Evolutionary conservation across 2,797 vertebrate genomes (phyloP).

Genomic region (Protosalanx chinensis): DNA sequence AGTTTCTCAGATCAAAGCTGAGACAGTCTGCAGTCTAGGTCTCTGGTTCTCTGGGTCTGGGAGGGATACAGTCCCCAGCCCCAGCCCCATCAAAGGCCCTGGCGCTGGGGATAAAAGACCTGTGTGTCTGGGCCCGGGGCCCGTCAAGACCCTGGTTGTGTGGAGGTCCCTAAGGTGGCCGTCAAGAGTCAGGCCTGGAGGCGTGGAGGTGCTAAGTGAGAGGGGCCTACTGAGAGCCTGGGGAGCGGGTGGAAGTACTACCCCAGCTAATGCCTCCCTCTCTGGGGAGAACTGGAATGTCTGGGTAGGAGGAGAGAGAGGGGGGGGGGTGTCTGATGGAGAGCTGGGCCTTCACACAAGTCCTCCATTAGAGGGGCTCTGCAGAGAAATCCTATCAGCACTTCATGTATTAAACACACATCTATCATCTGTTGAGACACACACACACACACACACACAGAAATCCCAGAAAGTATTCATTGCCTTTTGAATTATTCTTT

Average conservation of each 20-base stretch:
- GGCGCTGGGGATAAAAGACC: conserved; percentile 56
- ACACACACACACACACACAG: conserved; percentile 22
- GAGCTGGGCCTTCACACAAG: conserved; percentile 47
- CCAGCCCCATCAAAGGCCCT: conserved; percentile 62
- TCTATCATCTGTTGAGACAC: conserved; percentile 52
- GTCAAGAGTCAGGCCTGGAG: conserved; percentile 36
- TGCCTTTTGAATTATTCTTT: background rate
- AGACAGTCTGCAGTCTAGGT: conserved; percentile 26
- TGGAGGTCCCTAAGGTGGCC: conserved; percentile 42
- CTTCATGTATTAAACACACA: conserved; percentile 63
- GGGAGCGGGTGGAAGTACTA: conserved; percentile 49
- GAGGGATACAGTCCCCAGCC: conserved; percentile 47
- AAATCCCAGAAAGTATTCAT: background rate
- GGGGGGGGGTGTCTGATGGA: conserved; percentile 34
- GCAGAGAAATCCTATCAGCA: conserved; percentile 63
- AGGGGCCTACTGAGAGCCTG: conserved; percentile 47
- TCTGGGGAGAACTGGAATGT: conserved; percentile 63
- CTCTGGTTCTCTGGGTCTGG: conserved; percentile 28
- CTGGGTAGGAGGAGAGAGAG: conserved; percentile 34
- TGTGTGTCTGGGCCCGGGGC: conserved; percentile 53
- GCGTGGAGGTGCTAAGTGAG: conserved; percentile 61
- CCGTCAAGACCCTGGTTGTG: conserved; percentile 30
- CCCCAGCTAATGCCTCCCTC: conserved; percentile 55
- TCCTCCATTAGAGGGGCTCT: conserved; percentile 53
- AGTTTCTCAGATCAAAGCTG: conserved; percentile 52